Evolutionary conservation across 2,113 vertebrate genomes (phyloP), one percentile per base, ranked within the genome.

Genomic region (Aptenodytes forsteri): DNA sequence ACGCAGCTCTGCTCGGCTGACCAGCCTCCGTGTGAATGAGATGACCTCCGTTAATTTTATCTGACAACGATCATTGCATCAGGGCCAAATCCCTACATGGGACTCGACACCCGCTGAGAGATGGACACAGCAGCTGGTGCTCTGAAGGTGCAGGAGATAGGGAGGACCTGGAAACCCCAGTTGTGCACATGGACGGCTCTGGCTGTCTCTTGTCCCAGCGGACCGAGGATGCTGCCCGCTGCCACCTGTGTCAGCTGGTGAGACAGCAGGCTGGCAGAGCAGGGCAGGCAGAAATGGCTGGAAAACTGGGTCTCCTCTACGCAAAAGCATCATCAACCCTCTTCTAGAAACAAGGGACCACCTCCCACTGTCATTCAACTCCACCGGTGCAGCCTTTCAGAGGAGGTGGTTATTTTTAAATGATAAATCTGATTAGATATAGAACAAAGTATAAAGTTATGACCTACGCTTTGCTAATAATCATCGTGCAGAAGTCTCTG

Each of bases 41-140:
- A 52, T 56, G 86, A 71, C 89, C 83, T 95, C 83, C 0, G 8
- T 26, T 96, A 83, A 97, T 95, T 87, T 89, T 84, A 84, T 90
- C 73, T 78, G 92, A 92, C 91, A 95, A 49, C 1, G 2, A 91
- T 76, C 55, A 2, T 14, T 93, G 73, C 77, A 49, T 64, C 61
- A n/a, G 30, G 40, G 54, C 34, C 61, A 91, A 89, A 76, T 50
- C 56, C 13, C 59, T 58, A 16, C 15, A 15, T 17, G 71, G 32
- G n/a, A 77, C 26, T 46, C 5, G 1, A 55, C 50, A 78, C 5
- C 6, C 0, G 0, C 36, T 36, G 36, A 56, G 65, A 91, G 87
- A 25, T 5, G 20, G 81, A 64, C 44, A 40, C 20, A 80, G 27
- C 10, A 42, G 26, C 11, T 1, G 0, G 47, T 61, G 59, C 26